phyloP scores from a whole-genome alignment of 1,140 invertebrate genomes.

The Leptinotarsa lineolata region DNA sequence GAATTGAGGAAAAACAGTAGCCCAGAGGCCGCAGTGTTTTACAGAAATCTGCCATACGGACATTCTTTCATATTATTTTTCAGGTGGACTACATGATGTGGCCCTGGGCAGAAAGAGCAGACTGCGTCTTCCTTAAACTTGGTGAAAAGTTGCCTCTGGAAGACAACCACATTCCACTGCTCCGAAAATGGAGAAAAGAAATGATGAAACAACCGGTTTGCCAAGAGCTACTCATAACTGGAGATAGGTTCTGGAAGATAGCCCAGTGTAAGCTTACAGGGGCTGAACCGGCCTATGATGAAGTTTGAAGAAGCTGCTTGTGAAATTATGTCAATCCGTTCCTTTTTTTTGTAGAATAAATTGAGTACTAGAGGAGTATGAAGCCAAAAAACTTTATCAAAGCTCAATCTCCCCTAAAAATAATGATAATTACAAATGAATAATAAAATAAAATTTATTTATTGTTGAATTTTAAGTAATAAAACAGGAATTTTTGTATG shows the following conservation, averaged over 20 bases:
- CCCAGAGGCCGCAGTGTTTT: no score
- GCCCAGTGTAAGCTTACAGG: conserved; percentile 41
- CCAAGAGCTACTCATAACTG: conserved; percentile 43
- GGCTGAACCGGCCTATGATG: conserved; percentile 45
- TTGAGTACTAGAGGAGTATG: no score
- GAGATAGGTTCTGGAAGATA: conserved; percentile 49
- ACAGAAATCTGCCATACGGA: no score
- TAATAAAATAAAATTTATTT: no score
- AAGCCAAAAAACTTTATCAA: no score
- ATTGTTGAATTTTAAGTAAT: no score
- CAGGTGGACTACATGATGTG: conserved; percentile 83
- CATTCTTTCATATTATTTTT: conserved; percentile 17
- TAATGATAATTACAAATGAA: no score
- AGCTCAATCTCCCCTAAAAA: no score
- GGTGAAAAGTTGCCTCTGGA: conserved; percentile 62
- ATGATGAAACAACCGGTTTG: conserved; percentile 69
- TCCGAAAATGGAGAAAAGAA: conserved; percentile 65
- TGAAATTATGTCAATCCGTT: no score
- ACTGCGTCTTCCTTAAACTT: conserved; percentile 60
- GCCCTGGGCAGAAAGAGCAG: conserved; percentile 81
- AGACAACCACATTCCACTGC: conserved; percentile 39
- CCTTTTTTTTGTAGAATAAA: no score
- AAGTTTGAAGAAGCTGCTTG: conserved; percentile 28
- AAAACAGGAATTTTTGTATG: no score
- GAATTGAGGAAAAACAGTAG: no score